phyloP scores from a whole-genome alignment of 2,888 invertebrate genomes.

The Arctia plantaginis region DNA sequence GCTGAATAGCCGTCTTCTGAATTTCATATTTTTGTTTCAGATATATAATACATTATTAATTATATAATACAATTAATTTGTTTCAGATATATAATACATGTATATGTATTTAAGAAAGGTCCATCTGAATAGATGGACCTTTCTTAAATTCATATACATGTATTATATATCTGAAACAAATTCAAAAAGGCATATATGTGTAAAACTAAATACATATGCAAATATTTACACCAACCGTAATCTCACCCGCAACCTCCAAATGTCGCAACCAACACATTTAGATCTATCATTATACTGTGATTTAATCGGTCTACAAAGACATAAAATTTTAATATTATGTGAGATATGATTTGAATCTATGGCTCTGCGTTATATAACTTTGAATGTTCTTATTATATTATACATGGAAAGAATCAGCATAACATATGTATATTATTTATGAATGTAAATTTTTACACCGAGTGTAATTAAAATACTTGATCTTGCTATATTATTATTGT shows the following conservation, averaged over 20 bases:
- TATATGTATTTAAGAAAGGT: too few relatives aligned
- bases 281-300: not conserved
- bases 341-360: not conserved
- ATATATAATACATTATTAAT: too few relatives aligned
- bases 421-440: too few relatives aligned
- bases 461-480: not conserved
- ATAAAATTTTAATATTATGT: not conserved
- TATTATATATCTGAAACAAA: not conserved
- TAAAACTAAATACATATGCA: not conserved
- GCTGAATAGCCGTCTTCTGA: too few relatives aligned
- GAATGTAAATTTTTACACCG: not conserved
- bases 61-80: too few relatives aligned
- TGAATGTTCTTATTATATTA: not conserved
- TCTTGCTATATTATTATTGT: not conserved
- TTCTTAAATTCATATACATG: not conserved
- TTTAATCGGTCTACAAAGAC: not conserved
- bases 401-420: too few relatives aligned
- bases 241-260: not conserved
- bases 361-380: not conserved
- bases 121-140: too few relatives aligned
- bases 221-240: not conserved
- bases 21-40: too few relatives aligned
- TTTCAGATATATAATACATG: too few relatives aligned
- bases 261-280: not conserved
- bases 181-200: not conserved